Conservation (phyloP, 2,888 invertebrate species). For the Hyposoter didymator region DNA sequence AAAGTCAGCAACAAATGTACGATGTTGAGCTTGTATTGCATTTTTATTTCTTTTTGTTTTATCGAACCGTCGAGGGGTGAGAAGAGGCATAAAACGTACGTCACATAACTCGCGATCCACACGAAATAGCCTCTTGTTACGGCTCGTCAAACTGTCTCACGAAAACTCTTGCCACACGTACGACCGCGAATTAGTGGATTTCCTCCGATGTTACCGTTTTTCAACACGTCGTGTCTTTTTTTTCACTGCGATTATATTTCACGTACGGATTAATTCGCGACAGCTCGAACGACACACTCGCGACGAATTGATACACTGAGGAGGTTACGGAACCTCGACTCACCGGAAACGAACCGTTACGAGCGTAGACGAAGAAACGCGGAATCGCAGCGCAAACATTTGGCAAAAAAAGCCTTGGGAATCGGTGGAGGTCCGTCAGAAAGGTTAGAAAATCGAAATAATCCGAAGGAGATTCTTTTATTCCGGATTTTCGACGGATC, state of each 20-base stretch:
- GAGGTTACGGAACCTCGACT: slow-evolving; percentile 38
- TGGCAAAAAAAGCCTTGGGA: too few relatives aligned
- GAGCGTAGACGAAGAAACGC: slow-evolving; percentile 39
- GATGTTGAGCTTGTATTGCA: slow-evolving; percentile 57
- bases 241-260: background rate
- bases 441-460: background rate
- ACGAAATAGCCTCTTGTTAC: slow-evolving; percentile 13
- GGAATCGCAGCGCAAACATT: slow-evolving; percentile 12
- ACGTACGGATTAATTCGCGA: slow-evolving; percentile 26
- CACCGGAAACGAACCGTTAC: slow-evolving; percentile 39
- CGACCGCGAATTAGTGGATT: slow-evolving; percentile 1
- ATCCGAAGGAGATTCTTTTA: background rate
- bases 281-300: slow-evolving; percentile 36
- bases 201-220: background rate
- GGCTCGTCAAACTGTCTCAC: slow-evolving; percentile 10
- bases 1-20: slow-evolving; percentile 68
- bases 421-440: background rate
- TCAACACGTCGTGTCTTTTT: background rate
- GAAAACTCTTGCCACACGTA: background rate
- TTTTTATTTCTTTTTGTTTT: slow-evolving; percentile 41
- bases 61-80: slow-evolving; percentile 3
- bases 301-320: slow-evolving; percentile 46
- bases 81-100: slow-evolving; percentile 34
- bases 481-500: background rate
- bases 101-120: slow-evolving; percentile 62